Conservation (phyloP, 2,888 invertebrate genomes). For the Cerceris rybyensis region DNA sequence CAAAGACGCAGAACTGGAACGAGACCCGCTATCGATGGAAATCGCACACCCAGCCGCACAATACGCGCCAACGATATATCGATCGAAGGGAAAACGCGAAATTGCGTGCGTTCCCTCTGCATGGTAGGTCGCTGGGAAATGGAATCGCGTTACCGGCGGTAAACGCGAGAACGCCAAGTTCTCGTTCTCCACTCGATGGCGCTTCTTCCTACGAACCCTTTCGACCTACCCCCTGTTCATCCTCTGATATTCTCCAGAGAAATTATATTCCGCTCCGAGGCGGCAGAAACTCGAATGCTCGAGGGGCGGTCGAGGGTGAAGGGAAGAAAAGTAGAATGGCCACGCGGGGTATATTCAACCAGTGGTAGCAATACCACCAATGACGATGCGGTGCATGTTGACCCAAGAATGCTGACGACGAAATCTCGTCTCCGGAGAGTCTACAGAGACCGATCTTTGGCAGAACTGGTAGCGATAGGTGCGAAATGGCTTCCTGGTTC, state of each 20-base stretch:
- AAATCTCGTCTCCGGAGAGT: slow-evolving; percentile 20
- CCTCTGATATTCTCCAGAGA: slow-evolving; percentile 48
- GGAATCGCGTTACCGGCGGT: slow-evolving; percentile 21
- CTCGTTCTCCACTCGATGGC: neutral
- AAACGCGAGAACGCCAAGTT: slow-evolving; percentile 11
- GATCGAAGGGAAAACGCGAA: slow-evolving; percentile 23
- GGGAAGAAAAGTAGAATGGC: slow-evolving; percentile 30
- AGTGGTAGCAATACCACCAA: slow-evolving; percentile 43
- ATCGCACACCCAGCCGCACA: neutral
- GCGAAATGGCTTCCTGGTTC: neutral
- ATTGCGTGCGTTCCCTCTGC: slow-evolving; percentile 31
- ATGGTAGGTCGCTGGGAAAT: slow-evolving; percentile 17
- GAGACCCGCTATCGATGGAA: neutral
- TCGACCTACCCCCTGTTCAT: neutral
- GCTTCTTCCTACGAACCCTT: neutral
- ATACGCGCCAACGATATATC: slow-evolving; percentile 27
- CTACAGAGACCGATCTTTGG: slow-evolving; percentile 40
- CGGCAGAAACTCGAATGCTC: neutral
- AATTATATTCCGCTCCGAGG: slow-evolving; percentile 39
- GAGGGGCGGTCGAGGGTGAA: neutral
- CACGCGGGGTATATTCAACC: slow-evolving; percentile 62
- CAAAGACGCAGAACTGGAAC: too few species aligned
- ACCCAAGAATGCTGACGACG: slow-evolving; percentile 40
- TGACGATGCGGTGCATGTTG: slow-evolving; percentile 49
- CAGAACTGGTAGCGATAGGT: slow-evolving; percentile 7